phyloP scores from a whole-genome alignment of 2,113 vertebrate genomes.

The Lamprologus sp. region DNA sequence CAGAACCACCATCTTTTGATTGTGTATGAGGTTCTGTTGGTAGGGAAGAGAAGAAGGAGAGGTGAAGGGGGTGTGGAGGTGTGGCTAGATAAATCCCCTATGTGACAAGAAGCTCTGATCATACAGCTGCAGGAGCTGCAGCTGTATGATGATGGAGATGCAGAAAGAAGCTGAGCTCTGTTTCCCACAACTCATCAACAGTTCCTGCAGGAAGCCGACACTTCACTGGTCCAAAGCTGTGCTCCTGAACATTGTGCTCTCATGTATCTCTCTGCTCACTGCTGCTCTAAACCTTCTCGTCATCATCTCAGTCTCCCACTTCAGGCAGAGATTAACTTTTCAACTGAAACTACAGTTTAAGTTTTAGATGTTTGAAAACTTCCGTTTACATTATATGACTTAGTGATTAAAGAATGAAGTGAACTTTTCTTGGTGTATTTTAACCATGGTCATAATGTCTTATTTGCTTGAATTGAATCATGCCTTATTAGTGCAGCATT shows the following conservation, averaged over 20 bases:
- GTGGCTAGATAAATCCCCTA: too few species aligned
- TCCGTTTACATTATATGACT: background rate
- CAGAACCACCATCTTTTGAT: too few species aligned
- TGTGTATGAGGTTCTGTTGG: too few species aligned
- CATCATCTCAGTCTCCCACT: background rate
- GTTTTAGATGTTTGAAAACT: accelerated
- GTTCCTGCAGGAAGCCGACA: background rate
- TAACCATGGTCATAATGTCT: background rate
- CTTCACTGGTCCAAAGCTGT: background rate
- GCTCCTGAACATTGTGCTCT: background rate
- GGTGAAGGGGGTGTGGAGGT: too few species aligned
- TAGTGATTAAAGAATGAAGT: background rate
- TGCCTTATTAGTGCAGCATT: background rate
- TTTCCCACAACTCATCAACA: background rate
- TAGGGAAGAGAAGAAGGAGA: too few species aligned
- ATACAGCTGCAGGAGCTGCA: background rate
- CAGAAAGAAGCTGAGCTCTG: background rate
- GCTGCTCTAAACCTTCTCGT: background rate
- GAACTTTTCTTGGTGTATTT: background rate
- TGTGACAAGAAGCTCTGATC: too few species aligned
- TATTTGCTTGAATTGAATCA: background rate
- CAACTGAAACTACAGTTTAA: background rate
- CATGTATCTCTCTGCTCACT: background rate
- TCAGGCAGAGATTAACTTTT: background rate
- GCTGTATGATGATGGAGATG: background rate